These are phyloP conservation scores for Tribolium freemani DNA, from an alignment of 2,888 invertebrate genomes.

Conservation along the genomic window DNA sequence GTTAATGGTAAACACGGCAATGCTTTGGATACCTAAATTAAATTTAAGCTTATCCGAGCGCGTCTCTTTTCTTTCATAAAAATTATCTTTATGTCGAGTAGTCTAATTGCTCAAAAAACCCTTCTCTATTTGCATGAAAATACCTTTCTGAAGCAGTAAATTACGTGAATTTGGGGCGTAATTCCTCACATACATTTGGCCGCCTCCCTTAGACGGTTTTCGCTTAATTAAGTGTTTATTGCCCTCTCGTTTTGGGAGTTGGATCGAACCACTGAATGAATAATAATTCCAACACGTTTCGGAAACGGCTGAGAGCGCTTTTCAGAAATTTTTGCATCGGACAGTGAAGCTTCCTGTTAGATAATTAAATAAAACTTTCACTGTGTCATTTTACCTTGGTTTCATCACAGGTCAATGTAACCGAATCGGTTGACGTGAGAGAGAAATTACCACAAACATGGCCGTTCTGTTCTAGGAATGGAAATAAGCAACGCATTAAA, in stretches of 20 bases:
- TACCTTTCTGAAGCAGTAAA: slow-evolving; percentile 8
- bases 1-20: slow-evolving; percentile 22
- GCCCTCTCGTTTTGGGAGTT: slow-evolving; percentile 12
- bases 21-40: slow-evolving; percentile 7
- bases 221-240: slow-evolving; percentile 33
- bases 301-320: not conserved
- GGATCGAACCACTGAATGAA: slow-evolving; percentile 10
- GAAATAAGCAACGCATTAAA: slow-evolving; percentile 18
- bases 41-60: slow-evolving; percentile 21
- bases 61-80: slow-evolving; percentile 11
- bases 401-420: slow-evolving; percentile 30
- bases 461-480: slow-evolving; percentile 12
- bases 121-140: slow-evolving; percentile 3
- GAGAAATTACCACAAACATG: slow-evolving; percentile 22
- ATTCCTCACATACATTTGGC: slow-evolving; percentile 11
- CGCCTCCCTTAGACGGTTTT: not conserved
- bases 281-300: slow-evolving; percentile 9
- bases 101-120: slow-evolving; percentile 2
- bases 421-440: slow-evolving; percentile 2
- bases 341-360: not conserved
- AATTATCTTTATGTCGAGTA: slow-evolving; percentile 4
- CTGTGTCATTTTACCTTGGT: slow-evolving; percentile 21
- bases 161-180: slow-evolving; percentile 6
- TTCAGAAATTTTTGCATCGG: not conserved
- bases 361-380: slow-evolving; percentile 26